A percentile compares a stretch with the other conserved stretches of the same genome.
phyloP scores from a whole-genome alignment of 2,113 vertebrate species.

The Pachyramphus minor region DNA sequence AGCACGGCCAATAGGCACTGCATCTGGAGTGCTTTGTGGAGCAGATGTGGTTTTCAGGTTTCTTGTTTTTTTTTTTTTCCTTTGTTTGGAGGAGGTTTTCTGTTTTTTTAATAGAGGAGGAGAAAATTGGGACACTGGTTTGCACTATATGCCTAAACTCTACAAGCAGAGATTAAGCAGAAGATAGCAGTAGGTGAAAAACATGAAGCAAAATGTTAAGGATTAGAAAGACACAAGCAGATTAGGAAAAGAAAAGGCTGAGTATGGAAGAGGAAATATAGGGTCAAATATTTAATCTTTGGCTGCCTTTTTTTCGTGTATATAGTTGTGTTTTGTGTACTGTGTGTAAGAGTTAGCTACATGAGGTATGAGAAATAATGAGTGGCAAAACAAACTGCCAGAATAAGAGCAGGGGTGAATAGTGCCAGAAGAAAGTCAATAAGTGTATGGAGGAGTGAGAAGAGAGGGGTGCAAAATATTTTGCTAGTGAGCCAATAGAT shows the following conservation, averaged over 20 bases:
- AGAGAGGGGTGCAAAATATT: neutral
- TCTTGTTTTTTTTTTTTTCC: neutral
- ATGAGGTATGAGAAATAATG: neutral
- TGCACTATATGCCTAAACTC: neutral
- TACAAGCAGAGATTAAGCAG: neutral
- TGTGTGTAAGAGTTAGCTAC: neutral
- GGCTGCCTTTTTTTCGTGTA: neutral
- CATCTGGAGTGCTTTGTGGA: conserved; percentile 37
- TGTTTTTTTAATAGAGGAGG: neutral
- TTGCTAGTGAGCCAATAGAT: neutral
- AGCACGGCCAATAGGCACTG: conserved; percentile 29
- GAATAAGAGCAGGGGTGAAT: neutral
- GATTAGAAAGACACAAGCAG: neutral
- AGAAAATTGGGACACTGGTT: neutral
- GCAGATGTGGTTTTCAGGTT: conserved; percentile 52
- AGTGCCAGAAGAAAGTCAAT: neutral
- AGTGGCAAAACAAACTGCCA: neutral
- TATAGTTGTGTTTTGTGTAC: neutral
- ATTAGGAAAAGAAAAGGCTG: neutral
- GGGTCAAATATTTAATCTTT: neutral
- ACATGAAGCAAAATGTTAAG: neutral
- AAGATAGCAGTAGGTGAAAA: neutral
- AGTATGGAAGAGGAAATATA: neutral
- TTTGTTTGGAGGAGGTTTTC: neutral
- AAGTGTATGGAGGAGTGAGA: neutral